A percentile compares a stretch with the other conserved stretches of the same genome.
phyloP scores from a whole-genome alignment of 2,113 vertebrate genomes.

The Bambusicola thoracicus region DNA sequence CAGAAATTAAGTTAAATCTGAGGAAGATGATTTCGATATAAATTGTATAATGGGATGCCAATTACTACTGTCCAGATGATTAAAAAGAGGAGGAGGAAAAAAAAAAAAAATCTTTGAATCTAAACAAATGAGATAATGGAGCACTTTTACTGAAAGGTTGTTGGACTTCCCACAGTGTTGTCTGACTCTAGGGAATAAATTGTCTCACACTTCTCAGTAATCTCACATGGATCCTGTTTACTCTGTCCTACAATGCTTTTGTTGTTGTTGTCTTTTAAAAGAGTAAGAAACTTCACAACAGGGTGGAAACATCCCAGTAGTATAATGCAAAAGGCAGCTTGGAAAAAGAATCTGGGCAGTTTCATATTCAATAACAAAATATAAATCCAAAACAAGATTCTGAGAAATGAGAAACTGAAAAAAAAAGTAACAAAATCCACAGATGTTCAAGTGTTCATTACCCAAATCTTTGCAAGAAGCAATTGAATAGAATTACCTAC shows the following conservation, averaged over 20 bases:
- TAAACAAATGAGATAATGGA: conserved; percentile 14
- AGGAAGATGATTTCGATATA: conserved; percentile 12
- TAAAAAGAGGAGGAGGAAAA: not conserved
- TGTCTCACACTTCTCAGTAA: not conserved
- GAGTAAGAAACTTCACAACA: not conserved
- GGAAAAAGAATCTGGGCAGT: not conserved
- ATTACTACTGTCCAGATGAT: not conserved
- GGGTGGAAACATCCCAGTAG: not conserved
- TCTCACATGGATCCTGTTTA: not conserved
- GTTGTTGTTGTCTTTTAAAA: not conserved
- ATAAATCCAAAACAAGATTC: conserved; percentile 15
- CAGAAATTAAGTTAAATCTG: not conserved
- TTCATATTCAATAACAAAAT: conserved; percentile 8
- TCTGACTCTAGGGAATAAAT: not conserved
- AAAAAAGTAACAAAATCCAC: not conserved
- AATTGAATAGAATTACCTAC: conserved; percentile 74
- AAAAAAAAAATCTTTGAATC: not conserved
- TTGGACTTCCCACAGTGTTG: not conserved
- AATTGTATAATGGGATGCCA: not conserved
- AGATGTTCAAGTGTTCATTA: conserved; percentile 71
- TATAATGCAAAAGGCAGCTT: not conserved
- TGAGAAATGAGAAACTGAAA: not conserved
- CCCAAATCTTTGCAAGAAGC: conserved; percentile 66
- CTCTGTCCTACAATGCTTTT: not conserved
- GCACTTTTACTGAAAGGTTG: not conserved